phyloP scores from a whole-genome alignment of 2,113 vertebrate species.

The Cryptotis parvus region DNA sequence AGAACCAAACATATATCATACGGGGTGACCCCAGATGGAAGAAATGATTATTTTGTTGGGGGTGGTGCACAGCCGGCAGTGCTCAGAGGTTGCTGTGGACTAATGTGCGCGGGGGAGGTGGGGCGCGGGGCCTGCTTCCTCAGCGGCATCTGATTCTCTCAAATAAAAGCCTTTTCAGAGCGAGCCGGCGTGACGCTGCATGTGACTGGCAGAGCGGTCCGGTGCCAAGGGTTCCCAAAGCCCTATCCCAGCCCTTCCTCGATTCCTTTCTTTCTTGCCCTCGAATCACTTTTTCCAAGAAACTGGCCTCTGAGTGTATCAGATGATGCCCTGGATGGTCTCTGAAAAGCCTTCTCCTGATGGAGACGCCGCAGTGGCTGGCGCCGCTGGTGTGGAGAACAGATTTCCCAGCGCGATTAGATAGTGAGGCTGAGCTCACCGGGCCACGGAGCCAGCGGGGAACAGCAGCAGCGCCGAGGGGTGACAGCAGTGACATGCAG shows the following conservation, averaged over 20 bases:
- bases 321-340: slow-evolving; percentile 76
- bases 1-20: no score
- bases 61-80: no score
- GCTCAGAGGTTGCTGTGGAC: no score
- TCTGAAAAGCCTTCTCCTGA: slow-evolving; percentile 48
- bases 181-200: slow-evolving; percentile 73
- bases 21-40: no score
- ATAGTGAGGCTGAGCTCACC: slow-evolving; percentile 71
- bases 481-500: neutral
- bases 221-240: slow-evolving; percentile 69
- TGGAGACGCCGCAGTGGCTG: slow-evolving; percentile 70
- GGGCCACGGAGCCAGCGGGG: no score
- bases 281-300: slow-evolving; percentile 65
- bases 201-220: slow-evolving; percentile 71
- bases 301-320: slow-evolving; percentile 53
- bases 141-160: slow-evolving; percentile 71
- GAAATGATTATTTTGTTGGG: no score
- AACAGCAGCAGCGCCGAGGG: neutral
- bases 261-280: slow-evolving; percentile 24
- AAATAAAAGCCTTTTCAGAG: slow-evolving; percentile 82
- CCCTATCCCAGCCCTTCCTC: neutral
- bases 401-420: slow-evolving; percentile 77
- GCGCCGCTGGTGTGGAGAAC: slow-evolving; percentile 61
- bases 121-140: slow-evolving; percentile 51
- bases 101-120: neutral